Conservation (phyloP, 2,797 vertebrate genomes). For the Chelon auratus region DNA sequence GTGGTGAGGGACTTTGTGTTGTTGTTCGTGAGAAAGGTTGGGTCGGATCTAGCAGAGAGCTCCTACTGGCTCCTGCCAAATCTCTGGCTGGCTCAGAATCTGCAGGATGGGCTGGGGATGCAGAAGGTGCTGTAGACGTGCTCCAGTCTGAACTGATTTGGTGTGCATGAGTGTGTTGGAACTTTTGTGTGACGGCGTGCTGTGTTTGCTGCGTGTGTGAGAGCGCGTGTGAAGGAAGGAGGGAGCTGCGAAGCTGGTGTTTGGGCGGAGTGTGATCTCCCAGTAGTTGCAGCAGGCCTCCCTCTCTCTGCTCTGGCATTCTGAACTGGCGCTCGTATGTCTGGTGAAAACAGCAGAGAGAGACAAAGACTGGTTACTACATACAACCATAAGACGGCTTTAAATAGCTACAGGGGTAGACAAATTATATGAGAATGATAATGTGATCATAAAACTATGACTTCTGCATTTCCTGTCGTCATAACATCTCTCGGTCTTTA, state of each 20-base stretch:
- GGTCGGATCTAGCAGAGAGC: conserved; percentile 82
- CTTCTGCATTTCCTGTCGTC: conserved; percentile 51
- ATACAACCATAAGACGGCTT: conserved; percentile 52
- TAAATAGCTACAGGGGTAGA: conserved; percentile 42
- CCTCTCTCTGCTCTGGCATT: conserved; percentile 89
- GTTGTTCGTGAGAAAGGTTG: conserved; percentile 87
- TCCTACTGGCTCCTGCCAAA: conserved; percentile 84
- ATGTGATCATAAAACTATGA: conserved; percentile 47
- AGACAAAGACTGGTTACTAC: conserved; percentile 64
- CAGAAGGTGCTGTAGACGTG: conserved; percentile 81
- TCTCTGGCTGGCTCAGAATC: conserved; percentile 88
- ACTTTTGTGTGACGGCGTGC: conserved; percentile 67
- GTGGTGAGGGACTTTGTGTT: conserved; percentile 76
- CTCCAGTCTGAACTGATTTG: conserved; percentile 91
- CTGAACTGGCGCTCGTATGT: conserved; percentile 93
- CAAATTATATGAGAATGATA: conserved; percentile 52
- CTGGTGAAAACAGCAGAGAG: conserved; percentile 79
- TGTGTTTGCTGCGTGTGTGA: conserved; percentile 68
- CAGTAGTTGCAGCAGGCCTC: conserved; percentile 91
- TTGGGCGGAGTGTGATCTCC: conserved; percentile 94
- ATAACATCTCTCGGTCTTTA: conserved; percentile 31
- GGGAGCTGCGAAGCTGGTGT: conserved; percentile 92
- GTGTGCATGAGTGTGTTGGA: conserved; percentile 68
- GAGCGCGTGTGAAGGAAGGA: conserved; percentile 68
- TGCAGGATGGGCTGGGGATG: conserved; percentile 85